phyloP scores from a whole-genome alignment of 2,113 vertebrate genomes.

The Acanthisitta chloris region DNA sequence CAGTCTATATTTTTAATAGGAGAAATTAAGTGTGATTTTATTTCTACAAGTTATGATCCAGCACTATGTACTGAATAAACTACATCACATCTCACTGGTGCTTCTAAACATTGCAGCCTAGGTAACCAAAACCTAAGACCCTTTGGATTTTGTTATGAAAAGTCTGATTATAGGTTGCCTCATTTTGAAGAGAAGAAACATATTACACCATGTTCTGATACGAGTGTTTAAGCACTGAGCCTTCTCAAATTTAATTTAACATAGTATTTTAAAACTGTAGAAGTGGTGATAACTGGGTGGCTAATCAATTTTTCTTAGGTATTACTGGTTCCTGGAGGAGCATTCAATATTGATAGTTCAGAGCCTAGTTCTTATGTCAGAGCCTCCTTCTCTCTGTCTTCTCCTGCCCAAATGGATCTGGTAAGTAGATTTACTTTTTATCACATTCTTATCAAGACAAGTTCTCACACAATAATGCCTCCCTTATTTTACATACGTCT shows the following conservation, averaged over 20 bases:
- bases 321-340: slow-evolving; percentile 85
- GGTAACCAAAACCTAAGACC: neutral
- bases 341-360: slow-evolving; percentile 80
- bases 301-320: slow-evolving; percentile 74
- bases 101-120: neutral
- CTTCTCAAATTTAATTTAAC: neutral
- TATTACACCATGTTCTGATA: neutral
- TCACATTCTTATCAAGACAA: neutral
- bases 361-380: slow-evolving; percentile 84
- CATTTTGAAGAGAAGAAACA: neutral
- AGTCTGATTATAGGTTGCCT: neutral
- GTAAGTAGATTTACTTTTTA: slow-evolving; percentile 55
- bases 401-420: slow-evolving; percentile 87
- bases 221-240: neutral
- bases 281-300: neutral
- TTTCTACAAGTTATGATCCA: neutral
- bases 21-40: neutral
- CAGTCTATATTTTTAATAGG: neutral
- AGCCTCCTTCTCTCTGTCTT: slow-evolving; percentile 85
- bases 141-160: neutral
- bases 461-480: neutral
- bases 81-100: neutral
- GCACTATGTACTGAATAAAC: neutral
- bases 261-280: neutral
- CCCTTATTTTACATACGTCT: neutral